phyloP scores from a whole-genome alignment of 2,797 vertebrate genomes.

The Varecia variegata region DNA sequence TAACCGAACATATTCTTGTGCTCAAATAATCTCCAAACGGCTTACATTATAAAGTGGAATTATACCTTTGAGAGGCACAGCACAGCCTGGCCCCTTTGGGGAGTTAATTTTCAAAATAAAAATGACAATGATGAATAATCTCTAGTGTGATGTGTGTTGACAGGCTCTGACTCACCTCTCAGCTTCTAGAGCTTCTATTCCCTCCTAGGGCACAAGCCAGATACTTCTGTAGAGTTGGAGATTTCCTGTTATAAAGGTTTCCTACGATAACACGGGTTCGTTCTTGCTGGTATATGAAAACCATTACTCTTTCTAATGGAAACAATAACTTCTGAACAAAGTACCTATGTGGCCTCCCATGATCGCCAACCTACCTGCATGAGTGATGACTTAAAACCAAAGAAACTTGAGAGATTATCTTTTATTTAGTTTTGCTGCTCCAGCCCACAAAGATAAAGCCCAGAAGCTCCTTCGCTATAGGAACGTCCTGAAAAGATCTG shows the following conservation, averaged over 20 bases:
- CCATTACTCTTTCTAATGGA: neutral
- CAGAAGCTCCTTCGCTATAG: neutral
- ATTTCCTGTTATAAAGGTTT: neutral
- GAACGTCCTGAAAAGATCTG: neutral
- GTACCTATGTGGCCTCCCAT: neutral
- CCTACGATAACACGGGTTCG: neutral
- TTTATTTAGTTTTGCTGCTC: neutral
- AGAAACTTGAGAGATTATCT: neutral
- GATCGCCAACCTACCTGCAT: neutral
- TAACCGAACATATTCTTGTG: neutral
- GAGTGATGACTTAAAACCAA: neutral
- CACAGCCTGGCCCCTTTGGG: conserved; percentile 33
- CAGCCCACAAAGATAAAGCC: neutral
- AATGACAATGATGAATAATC: conserved; percentile 64
- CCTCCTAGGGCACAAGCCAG: neutral
- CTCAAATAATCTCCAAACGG: conserved; percentile 39
- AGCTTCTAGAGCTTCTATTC: neutral
- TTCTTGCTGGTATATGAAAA: neutral
- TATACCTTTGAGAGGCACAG: conserved; percentile 39
- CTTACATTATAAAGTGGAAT: conserved; percentile 48
- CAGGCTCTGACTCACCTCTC: neutral
- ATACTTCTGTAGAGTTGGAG: neutral
- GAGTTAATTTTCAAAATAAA: conserved; percentile 59
- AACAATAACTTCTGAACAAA: neutral
- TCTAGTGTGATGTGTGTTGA: conserved; percentile 24